phyloP scores from a whole-genome alignment of 1,140 invertebrate genomes.

The Penaeus vannamei region DNA sequence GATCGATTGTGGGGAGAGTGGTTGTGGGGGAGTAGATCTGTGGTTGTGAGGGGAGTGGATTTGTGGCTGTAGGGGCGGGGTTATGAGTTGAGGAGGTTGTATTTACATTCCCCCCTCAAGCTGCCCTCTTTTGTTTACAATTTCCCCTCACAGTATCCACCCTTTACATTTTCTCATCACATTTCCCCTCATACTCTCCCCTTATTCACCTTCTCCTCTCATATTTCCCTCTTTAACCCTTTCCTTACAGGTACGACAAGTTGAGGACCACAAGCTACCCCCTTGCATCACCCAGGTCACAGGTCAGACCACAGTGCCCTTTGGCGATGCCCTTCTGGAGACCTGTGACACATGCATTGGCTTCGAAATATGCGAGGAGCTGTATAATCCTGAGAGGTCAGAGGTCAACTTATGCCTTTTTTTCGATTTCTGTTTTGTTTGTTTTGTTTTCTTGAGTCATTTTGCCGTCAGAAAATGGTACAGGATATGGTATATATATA shows the following conservation, averaged over 20 bases:
- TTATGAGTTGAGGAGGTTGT: too few species aligned
- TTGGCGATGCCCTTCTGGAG: conserved; percentile 94
- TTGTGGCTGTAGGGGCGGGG: too few species aligned
- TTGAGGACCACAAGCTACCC: conserved; percentile 90
- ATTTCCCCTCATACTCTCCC: neutral
- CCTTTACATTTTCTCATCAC: too few species aligned
- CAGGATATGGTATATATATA: too few species aligned
- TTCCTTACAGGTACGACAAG: conserved; percentile 75
- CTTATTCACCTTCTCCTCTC: neutral
- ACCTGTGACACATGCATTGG: conserved; percentile 94
- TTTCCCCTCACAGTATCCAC: neutral
- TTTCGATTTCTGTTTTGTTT: neutral
- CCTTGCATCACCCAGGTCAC: conserved; percentile 86
- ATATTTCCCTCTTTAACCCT: neutral
- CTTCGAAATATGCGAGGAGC: conserved; percentile 98
- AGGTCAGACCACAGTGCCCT: conserved; percentile 86
- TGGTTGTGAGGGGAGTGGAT: too few species aligned
- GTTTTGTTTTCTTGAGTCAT: neutral
- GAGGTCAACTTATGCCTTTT: neutral
- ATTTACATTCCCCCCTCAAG: too few species aligned
- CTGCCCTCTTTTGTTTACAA: too few species aligned
- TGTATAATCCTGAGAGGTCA: conserved; percentile 91
- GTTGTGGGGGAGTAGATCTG: too few species aligned
- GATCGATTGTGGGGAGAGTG: neutral
- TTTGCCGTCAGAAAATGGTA: too few species aligned